These are phyloP conservation scores for Trichonephila clavata DNA, from an alignment of 1,140 invertebrate species.

Conservation along the genomic window DNA sequence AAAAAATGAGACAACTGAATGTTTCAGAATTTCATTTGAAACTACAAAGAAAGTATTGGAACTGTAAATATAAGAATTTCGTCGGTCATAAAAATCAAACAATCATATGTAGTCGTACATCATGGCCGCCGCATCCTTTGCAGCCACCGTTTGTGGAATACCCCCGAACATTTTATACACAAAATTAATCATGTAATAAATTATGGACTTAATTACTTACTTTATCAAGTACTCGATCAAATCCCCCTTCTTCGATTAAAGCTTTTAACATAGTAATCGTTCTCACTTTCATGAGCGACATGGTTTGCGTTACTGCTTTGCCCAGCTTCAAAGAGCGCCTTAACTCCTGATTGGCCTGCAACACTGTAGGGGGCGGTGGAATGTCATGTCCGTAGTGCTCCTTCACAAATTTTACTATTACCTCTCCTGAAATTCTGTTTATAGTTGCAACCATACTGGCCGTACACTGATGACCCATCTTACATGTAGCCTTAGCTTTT, in stretches of 20 bases:
- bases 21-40: background rate
- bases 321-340: slow-evolving; percentile 60
- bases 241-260: slow-evolving; percentile 78
- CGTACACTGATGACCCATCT: slow-evolving; percentile 72
- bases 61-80: background rate
- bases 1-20: background rate
- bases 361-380: slow-evolving; percentile 67
- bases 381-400: slow-evolving; percentile 73
- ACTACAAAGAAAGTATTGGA: background rate
- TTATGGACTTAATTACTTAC: slow-evolving; percentile 79
- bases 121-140: slow-evolving; percentile 12
- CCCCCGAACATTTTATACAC: slow-evolving; percentile 9
- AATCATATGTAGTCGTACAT: background rate
- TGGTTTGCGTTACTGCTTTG: slow-evolving; percentile 64
- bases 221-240: slow-evolving; percentile 82
- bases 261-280: slow-evolving; percentile 70
- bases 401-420: slow-evolving; percentile 73
- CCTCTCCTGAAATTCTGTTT: slow-evolving; percentile 67
- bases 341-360: slow-evolving; percentile 63
- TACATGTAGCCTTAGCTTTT: slow-evolving; percentile 69
- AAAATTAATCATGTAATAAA: background rate
- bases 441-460: slow-evolving; percentile 73
- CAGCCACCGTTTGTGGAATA: slow-evolving; percentile 65
- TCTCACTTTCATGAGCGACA: slow-evolving; percentile 72
- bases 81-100: background rate